Evolutionary conservation across 2,113 vertebrate species (phyloP), one percentile per base, ranked within the genome.

Genomic region (Anser cygnoides): DNA sequence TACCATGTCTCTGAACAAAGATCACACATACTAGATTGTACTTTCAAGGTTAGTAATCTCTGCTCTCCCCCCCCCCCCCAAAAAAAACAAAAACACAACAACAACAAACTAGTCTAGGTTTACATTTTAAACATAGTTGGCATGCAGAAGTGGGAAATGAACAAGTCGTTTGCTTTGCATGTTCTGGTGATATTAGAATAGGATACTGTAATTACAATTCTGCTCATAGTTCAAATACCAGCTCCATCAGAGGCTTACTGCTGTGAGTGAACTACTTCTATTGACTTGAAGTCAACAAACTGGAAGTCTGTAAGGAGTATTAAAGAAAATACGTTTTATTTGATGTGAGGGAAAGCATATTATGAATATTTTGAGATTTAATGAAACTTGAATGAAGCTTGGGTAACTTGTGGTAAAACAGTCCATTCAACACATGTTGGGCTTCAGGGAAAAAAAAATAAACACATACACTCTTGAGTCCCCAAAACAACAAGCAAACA

Each of bases 1-100:
- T 70, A 66, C 43, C 10, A 3, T 54, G 14, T 41, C 55, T 89
- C n/a, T 80, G 31, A 95, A 89, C 92, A 87, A 95, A 95, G 71
- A 61, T 73, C 59, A 41, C 22, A 23, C 33, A 80, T 65, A 57
- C 22, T 84, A 10, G n/a, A 13, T 52, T 67, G 10, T 88, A 62
- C 76, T 82, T 96, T n/a, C 44, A 95, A 76, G 80, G 61, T 71
- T 73, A 84, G 50, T 76, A 89, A 75, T 62, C 8, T 8, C 26
- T 74, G 19, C 28, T 86, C 92, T 87, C 23, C 14, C 14, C 44
- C 44, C 46, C 20, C 46, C 20, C 10, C 9, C n/a, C n/a, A 9
- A 46, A 46, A 46, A 46, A 46, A 22, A 21, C 11, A 39, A 10
- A 39, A 39, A 39, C 18, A 44, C 41, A 39, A 10, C 41, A 41